Evolutionary conservation across 2,113 vertebrate species (phyloP), one percentile per base, ranked within the genome.

Genomic region (Phocoena sinus): DNA sequence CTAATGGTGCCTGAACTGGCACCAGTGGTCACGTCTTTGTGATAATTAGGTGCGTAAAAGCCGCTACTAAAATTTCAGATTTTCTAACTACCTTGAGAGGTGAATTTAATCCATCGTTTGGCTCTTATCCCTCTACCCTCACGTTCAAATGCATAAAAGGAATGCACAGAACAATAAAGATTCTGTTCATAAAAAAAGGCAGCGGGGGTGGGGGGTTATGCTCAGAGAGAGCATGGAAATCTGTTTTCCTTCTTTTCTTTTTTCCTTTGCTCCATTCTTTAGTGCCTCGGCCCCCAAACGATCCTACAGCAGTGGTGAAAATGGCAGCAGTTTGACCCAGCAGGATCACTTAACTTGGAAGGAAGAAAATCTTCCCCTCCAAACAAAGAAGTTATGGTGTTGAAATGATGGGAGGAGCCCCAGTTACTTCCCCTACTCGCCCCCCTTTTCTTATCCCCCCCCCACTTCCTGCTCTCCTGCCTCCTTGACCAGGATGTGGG

Each of bases 151-250:
- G 65, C 73, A 77, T 67, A 28, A 83, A 79, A 89, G 28, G 17
- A 74, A 95, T 71, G 50, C 60, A 74, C 9, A 89, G 60, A 82
- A 94, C 38, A 93, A 94, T 56, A 58, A 79, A 79, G 65, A 96
- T 62, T 80, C 25, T 93, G 38, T 95, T 94, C 63, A 47, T 67
- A 13, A 71, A 71, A 76, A 76, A 76, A 20, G 23, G 28, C 53
- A 53, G 53, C 1, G 20, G 56, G 56, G 56, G 56, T 50, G 44
- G 74, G 50, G 21, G 12, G 28, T 50, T 77, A 77, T 36, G 31
- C 44, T 85, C 38, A 89, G 17, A 79, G 11, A 15, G 71, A 44
- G 18, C 9, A 8, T 33, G 15, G 23, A 87, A 44, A 63, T 73
- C 41, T 21, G 9, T n/a, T 88, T 63, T 31, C 2, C 26, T n/a